Evolutionary conservation across 1,140 invertebrate species (phyloP), one percentile per base, ranked within the genome.

Genomic region (Agrilus planipennis): DNA sequence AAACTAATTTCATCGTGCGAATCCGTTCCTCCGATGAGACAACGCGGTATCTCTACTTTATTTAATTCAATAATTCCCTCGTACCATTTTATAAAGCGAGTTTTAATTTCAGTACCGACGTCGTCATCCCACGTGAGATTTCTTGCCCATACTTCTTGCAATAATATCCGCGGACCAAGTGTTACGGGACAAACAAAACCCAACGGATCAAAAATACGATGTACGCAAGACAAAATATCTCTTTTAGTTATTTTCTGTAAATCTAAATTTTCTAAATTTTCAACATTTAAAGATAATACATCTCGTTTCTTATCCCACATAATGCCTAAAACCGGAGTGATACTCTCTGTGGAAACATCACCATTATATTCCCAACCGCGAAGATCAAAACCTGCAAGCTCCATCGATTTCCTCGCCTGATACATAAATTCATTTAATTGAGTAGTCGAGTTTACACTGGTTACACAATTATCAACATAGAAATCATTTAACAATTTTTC

Each of bases 171-270:
- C 12, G 40, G 29, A 1, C 42, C 10, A 28, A 40, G 32, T 21
- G 28, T 41, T n/a, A 52, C 41, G 9, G 61, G 58, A 12, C 44
- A 17, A 4, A 52, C 39, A 32, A 60, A 50, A 14, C 59, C 57
- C 1, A 63, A 49, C 5, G 52, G 57, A 48, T 62, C 58, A 38
- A 54, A 63, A 11, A 62, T 39, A 30, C 39, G 46, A 29, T 58
- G 49, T 6, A 10, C 15, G 22, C 2, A 22, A 28, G 27, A 31
- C 15, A 41, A 27, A 14, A 41, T 20, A 10, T 34, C 6, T 14
- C 31, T 34, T 21, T 35, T 42, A 15, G 37, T 21, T 28, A 34
- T 36, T 5, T 31, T 15, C 6, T 15, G 6, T 9, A 6, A n/a
- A n/a, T n/a, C n/a, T n/a, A n/a, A n/a, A n/a, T n/a, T n/a, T n/a